Evolutionary conservation across 1,140 invertebrate genomes (phyloP), one percentile per base, ranked within the genome.

Genomic region (Heterodera carotae): DNA sequence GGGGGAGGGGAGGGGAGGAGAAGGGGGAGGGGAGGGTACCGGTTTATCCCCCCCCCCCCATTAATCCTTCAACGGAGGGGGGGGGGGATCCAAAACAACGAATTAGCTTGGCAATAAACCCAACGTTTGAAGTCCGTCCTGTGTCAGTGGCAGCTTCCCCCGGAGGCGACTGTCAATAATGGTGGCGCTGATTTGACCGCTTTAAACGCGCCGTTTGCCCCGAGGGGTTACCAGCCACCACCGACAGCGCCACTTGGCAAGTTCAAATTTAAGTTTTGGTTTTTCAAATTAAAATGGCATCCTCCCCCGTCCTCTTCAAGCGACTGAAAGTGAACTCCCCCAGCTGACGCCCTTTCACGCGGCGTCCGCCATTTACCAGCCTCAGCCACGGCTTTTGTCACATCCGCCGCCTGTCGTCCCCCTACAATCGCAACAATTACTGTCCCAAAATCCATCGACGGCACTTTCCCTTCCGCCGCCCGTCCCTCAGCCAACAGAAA

Each of bases 181-280:
- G 12, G 12, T 43, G 48, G 18, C 18, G 18, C 48, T 43, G 48
- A 48, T 43, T 70, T 22, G 77, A 25, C 29, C 75, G 33, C 22
- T 34, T 22, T n/a, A n/a, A n/a, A n/a, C n/a, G n/a, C n/a, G n/a
- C n/a, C 27, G 43, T 80, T 18, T 53, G 48, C 48, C 48, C 66
- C 77, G 2, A 25, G 33, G n/a, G 77, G 77, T 3, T 78, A 78
- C 74, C 79, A 80, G 43, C 79, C 79, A 7, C 79, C 79, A 69
- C 79, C 79, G 27, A 75, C 69, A 15, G 22, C 69, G 15, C 69
- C 79, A 3, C 22, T 80, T 39, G 69, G 76, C 75, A 77, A 56
- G 33, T 73, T 39, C 53, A 12, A 39, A 29, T 69, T 53, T 4
- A 53, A 18, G 12, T 22, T 25, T 12, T 78, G 1, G 29, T 12